Evolutionary conservation across 2,113 vertebrate species (phyloP), one percentile per base, ranked within the genome.

Genomic region (Tiliqua scincoides): DNA sequence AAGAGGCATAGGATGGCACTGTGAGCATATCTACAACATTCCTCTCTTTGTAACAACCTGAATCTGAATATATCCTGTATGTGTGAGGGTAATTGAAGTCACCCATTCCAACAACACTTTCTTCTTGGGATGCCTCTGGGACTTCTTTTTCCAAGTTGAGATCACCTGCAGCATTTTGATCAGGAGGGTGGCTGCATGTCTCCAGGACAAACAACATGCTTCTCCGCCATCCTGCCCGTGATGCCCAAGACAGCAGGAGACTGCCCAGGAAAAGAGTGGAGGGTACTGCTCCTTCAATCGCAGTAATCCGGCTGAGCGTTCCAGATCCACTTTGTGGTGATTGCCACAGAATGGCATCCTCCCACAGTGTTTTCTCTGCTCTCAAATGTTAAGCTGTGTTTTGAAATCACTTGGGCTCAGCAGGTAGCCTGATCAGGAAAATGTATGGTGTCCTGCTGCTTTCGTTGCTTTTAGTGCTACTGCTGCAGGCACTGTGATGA

Each of bases 341-440:
- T 32, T 91, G 35, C 27, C 89, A n/a, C 25, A 89, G 85, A 91
- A 88, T 54, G 17, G 9, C 20, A 79, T 79, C 67, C 67, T 90
- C 35, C 15, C 57, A n/a, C 23, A 73, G 68, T 90, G 35, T 62
- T 75, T 57, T 85, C 81, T 54, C 21, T 48, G 81, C 84, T 90
- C 61, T 87, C 59, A 83, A 87, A 90, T 57, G 61, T 87, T 81
- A 85, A n/a, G 40, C 70, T 78, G 21, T 32, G 72, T 89, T 88
- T 91, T 88, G 67, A 89, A 88, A 52, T 76, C 81, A 25, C 37
- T 85, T 2, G 0, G 6, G 87, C 81, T 91, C 91, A 67, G 75
- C n/a, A 6, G 54, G 21, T 30, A 83, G 7, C 10, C n/a, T 85
- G 52, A 89, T 78, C 43, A 59, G 62, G 20, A 82, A 82, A 72